phyloP scores from a whole-genome alignment of 2,113 vertebrate species.

The Lethenteron reissneri region DNA sequence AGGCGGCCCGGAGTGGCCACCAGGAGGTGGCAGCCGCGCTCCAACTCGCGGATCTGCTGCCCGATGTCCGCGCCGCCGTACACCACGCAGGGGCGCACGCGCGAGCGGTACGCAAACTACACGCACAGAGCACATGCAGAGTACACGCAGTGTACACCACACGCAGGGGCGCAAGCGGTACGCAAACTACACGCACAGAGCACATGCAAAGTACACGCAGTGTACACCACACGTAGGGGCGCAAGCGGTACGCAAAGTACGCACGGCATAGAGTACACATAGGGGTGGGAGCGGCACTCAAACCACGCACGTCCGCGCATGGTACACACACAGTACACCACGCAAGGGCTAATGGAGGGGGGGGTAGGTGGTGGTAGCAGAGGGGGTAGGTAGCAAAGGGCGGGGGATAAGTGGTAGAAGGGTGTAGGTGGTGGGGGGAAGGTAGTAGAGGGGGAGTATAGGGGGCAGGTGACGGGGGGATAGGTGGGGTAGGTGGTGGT shows the following conservation, averaged over 20 bases:
- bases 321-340: too few species aligned
- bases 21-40: slow-evolving; percentile 79
- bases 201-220: too few species aligned
- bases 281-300: too few species aligned
- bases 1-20: slow-evolving; percentile 89
- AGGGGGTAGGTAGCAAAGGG: not conserved
- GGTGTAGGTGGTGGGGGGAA: not conserved
- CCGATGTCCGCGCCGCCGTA: slow-evolving; percentile 93
- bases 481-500: too few species aligned
- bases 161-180: too few species aligned
- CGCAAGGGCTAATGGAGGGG: too few species aligned
- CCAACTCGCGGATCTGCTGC: slow-evolving; percentile 81
- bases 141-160: too few species aligned
- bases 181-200: too few species aligned
- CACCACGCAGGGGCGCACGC: slow-evolving; percentile 81
- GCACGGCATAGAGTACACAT: too few species aligned
- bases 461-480: not conserved
- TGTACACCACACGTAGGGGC: too few species aligned
- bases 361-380: not conserved
- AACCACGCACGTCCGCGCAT: too few species aligned
- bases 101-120: slow-evolving; percentile 79
- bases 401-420: not conserved
- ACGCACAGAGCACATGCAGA: slow-evolving; percentile 12
- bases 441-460: not conserved
- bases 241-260: too few species aligned